Base-by-base conservation (phyloP, 2,113 vertebrate genomes). In the Corythoichthys intestinalis region DNA sequence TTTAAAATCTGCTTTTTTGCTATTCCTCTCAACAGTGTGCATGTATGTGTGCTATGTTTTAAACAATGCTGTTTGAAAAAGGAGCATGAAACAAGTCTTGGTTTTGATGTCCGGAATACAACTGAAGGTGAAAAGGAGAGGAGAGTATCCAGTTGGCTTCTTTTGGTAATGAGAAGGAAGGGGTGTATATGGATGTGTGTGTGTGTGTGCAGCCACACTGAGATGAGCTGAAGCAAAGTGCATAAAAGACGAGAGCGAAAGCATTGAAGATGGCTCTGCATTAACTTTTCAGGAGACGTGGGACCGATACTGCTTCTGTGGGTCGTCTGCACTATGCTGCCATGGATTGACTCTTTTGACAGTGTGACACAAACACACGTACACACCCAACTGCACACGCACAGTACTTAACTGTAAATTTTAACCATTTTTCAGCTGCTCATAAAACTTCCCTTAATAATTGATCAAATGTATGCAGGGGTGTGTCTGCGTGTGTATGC, bases 201-300 rank as follows among this genome's bases (percentile, higher is more conserved):
- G 54, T 56, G 50, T 39, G 13, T 64, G 49, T 15, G 63, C 20
- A 59, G 20, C 41, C 44, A 53, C 53, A 65, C 39, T 28, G 35
- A 74, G 57, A 56, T 17, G 34, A 61, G 60, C 11, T 28, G 41
- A 60, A 73, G 71, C 41, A 71, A 69, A 74, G 67, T 59, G 56
- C 47, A 64, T 65, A 71, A 63, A 48, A 63, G 61, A 46, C 15
- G 44, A 80, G 12, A 66, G 49, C 34, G 9, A 72, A 66, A 63
- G 63, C 78, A 77, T 85, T 78, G 72, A 89, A 85, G 79, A 76
- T 70, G 68, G 66, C 59, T 82, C 76, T 50, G 67, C 83, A 90
- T 90, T 87, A 90, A 90, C 77, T 86, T 90, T 89, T 89, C 75
- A 90, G 76, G 63, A 86, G 85, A 76, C 61, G 54, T 75, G 81